A percentile compares a stretch with the other conserved stretches of the same genome.
These are phyloP conservation scores for Chorisops tibialis DNA, from an alignment of 2,888 invertebrate species.

Conservation along the genomic window DNA sequence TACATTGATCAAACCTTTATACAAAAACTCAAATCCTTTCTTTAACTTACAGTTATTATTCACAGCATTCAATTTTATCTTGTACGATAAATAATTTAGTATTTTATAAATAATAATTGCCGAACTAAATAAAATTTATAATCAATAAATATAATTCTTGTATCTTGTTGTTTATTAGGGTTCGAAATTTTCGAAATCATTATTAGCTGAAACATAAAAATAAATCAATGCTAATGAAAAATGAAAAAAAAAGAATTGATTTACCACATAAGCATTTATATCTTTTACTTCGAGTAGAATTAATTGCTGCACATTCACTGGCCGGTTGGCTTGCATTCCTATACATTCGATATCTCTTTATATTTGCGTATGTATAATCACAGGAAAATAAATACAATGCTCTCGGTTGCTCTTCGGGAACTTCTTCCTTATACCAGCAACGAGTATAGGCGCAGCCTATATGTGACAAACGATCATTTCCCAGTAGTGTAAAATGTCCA, in stretches of 20 bases:
- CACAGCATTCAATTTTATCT: too few species aligned
- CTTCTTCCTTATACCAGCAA: background rate
- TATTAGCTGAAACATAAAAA: background rate
- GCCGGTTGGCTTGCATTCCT: background rate
- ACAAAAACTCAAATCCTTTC: too few species aligned
- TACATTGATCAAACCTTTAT: too few species aligned
- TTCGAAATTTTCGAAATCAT: background rate
- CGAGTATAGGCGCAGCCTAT: constrained; percentile 8
- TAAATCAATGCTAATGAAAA: background rate
- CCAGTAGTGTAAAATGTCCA: constrained; percentile 15
- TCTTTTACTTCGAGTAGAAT: background rate
- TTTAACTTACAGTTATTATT: too few species aligned
- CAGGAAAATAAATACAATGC: constrained; percentile 7
- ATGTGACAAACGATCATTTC: constrained; percentile 6
- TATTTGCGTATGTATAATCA: constrained; percentile 12
- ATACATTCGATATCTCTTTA: background rate
- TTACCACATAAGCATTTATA: constrained; percentile 15
- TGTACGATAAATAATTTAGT: too few species aligned
- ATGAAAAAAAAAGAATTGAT: background rate
- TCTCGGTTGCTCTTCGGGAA: background rate
- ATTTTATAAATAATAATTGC: background rate
- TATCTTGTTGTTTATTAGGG: too few species aligned
- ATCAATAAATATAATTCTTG: too few species aligned
- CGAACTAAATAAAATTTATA: too few species aligned
- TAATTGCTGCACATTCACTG: background rate